These are phyloP conservation scores for Erebia epiphron DNA, from an alignment of 2,888 invertebrate species.

Conservation along the genomic window DNA sequence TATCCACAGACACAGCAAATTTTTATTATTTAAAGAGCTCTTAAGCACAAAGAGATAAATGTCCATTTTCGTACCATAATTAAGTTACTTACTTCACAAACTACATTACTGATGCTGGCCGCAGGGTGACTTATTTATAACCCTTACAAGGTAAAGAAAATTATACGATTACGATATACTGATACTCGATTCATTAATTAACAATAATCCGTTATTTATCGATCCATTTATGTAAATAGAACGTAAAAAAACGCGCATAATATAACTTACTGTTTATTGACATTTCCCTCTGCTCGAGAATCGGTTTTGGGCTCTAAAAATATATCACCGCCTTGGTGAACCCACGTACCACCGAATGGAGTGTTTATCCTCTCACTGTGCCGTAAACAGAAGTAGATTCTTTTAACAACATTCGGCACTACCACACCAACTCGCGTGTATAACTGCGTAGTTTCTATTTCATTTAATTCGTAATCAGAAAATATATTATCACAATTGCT, in stretches of 20 bases:
- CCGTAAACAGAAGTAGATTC: conserved; percentile 67
- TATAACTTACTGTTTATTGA: conserved; percentile 6
- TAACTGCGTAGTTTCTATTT: conserved; percentile 61
- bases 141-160: neutral
- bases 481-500: conserved; percentile 62
- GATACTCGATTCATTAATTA: neutral
- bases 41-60: no score
- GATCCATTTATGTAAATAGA: neutral
- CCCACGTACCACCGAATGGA: conserved; percentile 69
- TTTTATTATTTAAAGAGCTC: no score
- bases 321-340: conserved; percentile 77
- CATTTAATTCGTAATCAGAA: conserved; percentile 69
- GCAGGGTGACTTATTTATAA: neutral
- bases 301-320: conserved; percentile 62
- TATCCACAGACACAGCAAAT: no score
- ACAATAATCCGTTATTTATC: neutral
- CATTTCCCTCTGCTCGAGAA: conserved; percentile 3
- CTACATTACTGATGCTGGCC: no score
- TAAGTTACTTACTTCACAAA: no score
- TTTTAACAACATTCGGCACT: conserved; percentile 55
- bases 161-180: neutral
- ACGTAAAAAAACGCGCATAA: neutral
- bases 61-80: no score
- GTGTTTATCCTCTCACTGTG: conserved; percentile 52
- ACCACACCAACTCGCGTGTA: conserved; percentile 56